These are phyloP conservation scores for Zaprionus inermis DNA, from an alignment of 1,140 invertebrate genomes.

Conservation along the genomic window DNA sequence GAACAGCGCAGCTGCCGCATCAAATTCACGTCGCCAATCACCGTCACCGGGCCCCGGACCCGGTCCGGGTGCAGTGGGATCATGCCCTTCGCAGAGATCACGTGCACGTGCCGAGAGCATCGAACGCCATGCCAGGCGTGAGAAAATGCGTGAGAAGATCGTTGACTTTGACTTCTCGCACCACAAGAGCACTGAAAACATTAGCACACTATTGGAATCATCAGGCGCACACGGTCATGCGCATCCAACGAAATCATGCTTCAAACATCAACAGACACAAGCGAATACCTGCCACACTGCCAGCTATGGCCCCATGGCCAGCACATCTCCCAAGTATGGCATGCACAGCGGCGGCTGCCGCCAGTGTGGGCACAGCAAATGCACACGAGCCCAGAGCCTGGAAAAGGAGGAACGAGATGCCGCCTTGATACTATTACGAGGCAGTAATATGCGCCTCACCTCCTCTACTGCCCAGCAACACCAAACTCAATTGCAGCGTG, in stretches of 20 bases:
- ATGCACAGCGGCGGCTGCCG: constrained; percentile 61
- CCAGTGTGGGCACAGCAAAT: constrained; percentile 80
- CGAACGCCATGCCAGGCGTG: constrained; percentile 70
- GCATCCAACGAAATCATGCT: constrained; percentile 82
- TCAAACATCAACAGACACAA: constrained; percentile 79
- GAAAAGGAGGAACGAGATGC: constrained; percentile 66
- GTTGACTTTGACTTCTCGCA: constrained; percentile 84
- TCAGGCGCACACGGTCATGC: constrained; percentile 28
- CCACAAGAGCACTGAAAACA: constrained; percentile 81
- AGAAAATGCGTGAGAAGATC: constrained; percentile 76
- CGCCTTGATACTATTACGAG: constrained; percentile 41
- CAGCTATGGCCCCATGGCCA: constrained; percentile 31
- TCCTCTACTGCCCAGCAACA: constrained; percentile 19
- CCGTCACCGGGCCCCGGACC: constrained; percentile 55
- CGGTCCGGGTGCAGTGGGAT: constrained; percentile 40
- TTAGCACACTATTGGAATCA: constrained; percentile 58
- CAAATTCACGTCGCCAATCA: constrained; percentile 63
- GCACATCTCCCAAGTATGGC: constrained; percentile 62
- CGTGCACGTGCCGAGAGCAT: constrained; percentile 73
- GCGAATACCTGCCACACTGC: constrained; percentile 61
- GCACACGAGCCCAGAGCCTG: constrained; percentile 72
- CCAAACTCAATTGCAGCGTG: constrained; percentile 50
- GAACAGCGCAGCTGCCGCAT: constrained; percentile 41
- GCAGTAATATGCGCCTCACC: constrained; percentile 55
- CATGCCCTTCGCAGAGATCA: constrained; percentile 44